A percentile compares a stretch with the other conserved stretches of the same genome.
These are phyloP conservation scores for Palythoa grandiflora DNA, from an alignment of 92 coral and sea anemone genomes.

Conservation along the genomic window DNA sequence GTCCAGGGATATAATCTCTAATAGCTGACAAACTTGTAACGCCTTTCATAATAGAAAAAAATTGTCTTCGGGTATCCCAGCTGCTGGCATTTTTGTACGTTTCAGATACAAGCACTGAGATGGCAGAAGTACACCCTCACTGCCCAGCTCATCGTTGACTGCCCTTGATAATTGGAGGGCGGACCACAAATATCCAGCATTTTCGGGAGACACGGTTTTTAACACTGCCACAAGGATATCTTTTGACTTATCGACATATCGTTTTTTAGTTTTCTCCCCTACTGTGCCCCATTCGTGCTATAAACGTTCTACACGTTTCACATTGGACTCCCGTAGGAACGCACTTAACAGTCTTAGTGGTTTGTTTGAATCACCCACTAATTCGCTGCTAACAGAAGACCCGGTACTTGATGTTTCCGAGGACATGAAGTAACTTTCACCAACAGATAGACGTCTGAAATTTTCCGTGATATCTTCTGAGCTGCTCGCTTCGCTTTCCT, in stretches of 20 bases:
- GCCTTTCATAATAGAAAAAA: slow-evolving; percentile 1
- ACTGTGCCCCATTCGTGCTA: slow-evolving; percentile 38
- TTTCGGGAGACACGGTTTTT: slow-evolving; percentile 45
- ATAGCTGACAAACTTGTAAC: neutral
- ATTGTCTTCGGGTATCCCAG: slow-evolving; percentile 35
- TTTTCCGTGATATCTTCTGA: no score
- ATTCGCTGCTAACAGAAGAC: no score
- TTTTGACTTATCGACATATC: slow-evolving; percentile 8
- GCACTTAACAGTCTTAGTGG: neutral
- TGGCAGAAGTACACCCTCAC: slow-evolving; percentile 5
- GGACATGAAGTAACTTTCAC: no score
- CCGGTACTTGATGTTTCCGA: no score
- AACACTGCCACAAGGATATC: slow-evolving; percentile 15
- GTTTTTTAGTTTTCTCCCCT: slow-evolving; percentile 32
- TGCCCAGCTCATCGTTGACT: slow-evolving; percentile 50
- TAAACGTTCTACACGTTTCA: neutral
- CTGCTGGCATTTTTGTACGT: slow-evolving; percentile 41
- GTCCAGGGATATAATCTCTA: slow-evolving; percentile 6
- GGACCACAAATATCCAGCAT: slow-evolving; percentile 39
- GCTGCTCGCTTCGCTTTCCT: no score
- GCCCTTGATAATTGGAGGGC: slow-evolving; percentile 52
- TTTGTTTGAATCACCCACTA: neutral
- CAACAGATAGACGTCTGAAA: no score
- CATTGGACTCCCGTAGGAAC: neutral
- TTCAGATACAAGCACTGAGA: slow-evolving; percentile 28